Conservation (phyloP, 2,113 vertebrate genomes). For the Oryzias melastigma region DNA sequence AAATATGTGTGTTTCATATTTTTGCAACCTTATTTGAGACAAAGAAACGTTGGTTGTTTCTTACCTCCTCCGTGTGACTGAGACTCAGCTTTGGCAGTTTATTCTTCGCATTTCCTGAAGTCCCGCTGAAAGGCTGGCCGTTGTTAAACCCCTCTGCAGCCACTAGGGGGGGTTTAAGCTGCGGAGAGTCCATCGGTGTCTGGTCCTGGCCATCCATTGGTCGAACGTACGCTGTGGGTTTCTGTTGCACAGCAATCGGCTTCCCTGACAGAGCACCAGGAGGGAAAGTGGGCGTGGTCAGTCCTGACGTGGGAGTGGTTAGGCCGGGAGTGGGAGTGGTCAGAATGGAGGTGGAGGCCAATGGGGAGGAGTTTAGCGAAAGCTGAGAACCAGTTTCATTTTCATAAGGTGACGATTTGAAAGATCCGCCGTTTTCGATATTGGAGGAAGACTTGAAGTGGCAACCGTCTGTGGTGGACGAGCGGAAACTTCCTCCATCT, state of each 20-base stretch:
- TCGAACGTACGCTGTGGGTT: constrained; percentile 91
- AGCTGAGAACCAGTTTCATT: constrained; percentile 80
- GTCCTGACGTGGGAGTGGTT: constrained; percentile 72
- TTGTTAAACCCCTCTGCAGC: constrained; percentile 84
- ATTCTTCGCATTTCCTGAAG: constrained; percentile 81
- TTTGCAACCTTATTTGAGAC: too few relatives aligned
- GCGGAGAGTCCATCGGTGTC: constrained; percentile 86
- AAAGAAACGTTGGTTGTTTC: constrained; percentile 5
- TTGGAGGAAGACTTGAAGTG: constrained; percentile 71
- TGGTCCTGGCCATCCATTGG: constrained; percentile 97
- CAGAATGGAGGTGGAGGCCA: constrained; percentile 89
- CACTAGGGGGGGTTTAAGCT: constrained; percentile 86
- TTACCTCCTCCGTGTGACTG: constrained; percentile 89
- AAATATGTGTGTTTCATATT: too few relatives aligned
- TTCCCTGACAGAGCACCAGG: constrained; percentile 85
- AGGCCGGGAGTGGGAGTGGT: constrained; percentile 70
- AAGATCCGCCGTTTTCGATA: constrained; percentile 80
- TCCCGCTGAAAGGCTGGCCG: constrained; percentile 81
- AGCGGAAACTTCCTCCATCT: constrained; percentile 59
- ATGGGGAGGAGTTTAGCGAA: constrained; percentile 74
- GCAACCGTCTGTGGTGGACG: constrained; percentile 66
- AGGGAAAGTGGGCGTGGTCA: constrained; percentile 86
- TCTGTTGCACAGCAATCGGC: constrained; percentile 86
- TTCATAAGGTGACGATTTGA: constrained; percentile 80
- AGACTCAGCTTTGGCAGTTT: constrained; percentile 95